phyloP scores from a whole-genome alignment of 2,797 vertebrate species.

The Erpetoichthys calabaricus region DNA sequence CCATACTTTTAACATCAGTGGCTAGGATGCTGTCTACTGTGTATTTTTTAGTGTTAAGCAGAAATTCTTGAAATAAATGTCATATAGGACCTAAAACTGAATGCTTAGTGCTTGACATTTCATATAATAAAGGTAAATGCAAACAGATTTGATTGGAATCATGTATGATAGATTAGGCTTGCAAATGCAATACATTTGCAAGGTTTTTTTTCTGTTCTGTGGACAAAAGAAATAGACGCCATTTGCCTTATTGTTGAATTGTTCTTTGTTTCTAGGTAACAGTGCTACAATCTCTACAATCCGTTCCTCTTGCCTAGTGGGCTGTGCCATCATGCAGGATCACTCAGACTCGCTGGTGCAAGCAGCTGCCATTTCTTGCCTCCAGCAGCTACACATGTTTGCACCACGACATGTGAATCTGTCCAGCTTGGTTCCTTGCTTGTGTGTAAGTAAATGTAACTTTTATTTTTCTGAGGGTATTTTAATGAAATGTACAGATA shows the following conservation, averaged over 20 bases:
- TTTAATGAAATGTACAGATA: not conserved
- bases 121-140: too few species aligned
- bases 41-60: too few species aligned
- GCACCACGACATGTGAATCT: slow-evolving; percentile 93
- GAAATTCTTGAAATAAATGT: too few species aligned
- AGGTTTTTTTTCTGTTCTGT: too few species aligned
- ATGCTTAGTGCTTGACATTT: too few species aligned
- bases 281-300: slow-evolving; percentile 89
- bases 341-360: slow-evolving; percentile 94
- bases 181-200: too few species aligned
- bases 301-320: slow-evolving; percentile 92
- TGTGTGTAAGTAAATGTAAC: slow-evolving; percentile 66
- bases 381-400: slow-evolving; percentile 98
- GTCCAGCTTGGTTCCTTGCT: slow-evolving; percentile 89
- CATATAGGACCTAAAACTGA: too few species aligned
- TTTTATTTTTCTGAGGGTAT: slow-evolving; percentile 9
- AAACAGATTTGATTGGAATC: too few species aligned
- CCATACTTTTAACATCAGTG: too few species aligned
- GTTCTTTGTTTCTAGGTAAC: slow-evolving; percentile 57
- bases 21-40: too few species aligned
- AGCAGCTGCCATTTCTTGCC: slow-evolving; percentile 92
- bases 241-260: not conserved
- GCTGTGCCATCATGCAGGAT: slow-evolving; percentile 96
- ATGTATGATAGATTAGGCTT: too few species aligned
- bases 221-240: too few species aligned